Conservation (phyloP, 2,888 invertebrate genomes). For the Tetragnatha montana region DNA sequence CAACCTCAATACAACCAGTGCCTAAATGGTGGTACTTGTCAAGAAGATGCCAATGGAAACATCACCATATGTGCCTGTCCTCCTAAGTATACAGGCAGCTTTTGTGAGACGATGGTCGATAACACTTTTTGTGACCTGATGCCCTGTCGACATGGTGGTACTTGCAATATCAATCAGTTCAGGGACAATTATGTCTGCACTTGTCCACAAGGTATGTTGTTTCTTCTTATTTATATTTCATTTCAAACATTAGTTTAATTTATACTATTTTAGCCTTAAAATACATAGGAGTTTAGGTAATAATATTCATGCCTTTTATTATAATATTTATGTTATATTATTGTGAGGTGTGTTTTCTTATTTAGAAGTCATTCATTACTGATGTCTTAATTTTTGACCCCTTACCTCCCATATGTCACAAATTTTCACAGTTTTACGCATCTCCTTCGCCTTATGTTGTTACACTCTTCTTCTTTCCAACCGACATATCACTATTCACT, state of each 20-base stretch:
- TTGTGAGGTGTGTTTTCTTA: too few species aligned
- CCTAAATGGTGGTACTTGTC: constrained; percentile 72
- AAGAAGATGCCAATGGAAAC: constrained; percentile 72
- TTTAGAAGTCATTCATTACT: too few species aligned
- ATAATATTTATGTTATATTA: too few species aligned
- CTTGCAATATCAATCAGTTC: constrained; percentile 89
- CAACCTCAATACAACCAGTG: constrained; percentile 67
- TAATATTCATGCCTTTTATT: too few species aligned
- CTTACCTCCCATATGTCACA: too few species aligned
- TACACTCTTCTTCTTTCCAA: too few species aligned
- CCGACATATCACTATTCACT: too few species aligned
- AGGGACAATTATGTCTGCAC: constrained; percentile 88
- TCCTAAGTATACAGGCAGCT: constrained; percentile 77
- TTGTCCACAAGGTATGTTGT: constrained; percentile 81
- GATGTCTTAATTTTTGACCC: too few species aligned
- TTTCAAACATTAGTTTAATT: constrained; percentile 49
- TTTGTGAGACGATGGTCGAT: constrained; percentile 92
- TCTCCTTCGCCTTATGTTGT: too few species aligned
- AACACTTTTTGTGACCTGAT: constrained; percentile 90
- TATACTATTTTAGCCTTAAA: too few species aligned
- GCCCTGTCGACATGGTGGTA: constrained; percentile 94
- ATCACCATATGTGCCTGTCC: constrained; percentile 83
- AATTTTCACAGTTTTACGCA: too few species aligned
- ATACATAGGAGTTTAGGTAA: too few species aligned
- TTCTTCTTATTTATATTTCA: neutral